These are phyloP conservation scores for Eurosta solidaginis DNA, from an alignment of 1,140 invertebrate species.

Conservation along the genomic window DNA sequence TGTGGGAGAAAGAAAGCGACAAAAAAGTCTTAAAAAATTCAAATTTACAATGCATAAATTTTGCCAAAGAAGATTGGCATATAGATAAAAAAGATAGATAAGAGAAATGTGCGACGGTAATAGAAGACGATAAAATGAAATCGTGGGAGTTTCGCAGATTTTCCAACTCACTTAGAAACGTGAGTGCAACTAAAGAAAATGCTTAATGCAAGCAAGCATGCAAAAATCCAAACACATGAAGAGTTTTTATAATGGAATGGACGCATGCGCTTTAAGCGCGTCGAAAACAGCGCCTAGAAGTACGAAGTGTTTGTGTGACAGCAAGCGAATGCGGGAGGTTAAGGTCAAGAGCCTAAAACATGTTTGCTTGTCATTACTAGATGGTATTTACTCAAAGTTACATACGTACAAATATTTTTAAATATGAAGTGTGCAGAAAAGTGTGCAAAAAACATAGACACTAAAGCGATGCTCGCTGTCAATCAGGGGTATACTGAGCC, in stretches of 20 bases:
- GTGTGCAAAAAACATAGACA: background rate
- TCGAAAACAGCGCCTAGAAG: background rate
- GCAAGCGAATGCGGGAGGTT: constrained; percentile 30
- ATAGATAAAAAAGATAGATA: background rate
- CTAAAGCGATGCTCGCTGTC: background rate
- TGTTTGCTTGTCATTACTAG: background rate
- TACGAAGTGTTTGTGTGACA: background rate
- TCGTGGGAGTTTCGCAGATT: constrained; percentile 32
- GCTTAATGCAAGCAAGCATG: background rate
- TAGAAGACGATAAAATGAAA: constrained; percentile 8
- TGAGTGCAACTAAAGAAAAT: constrained; percentile 1
- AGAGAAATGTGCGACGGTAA: background rate
- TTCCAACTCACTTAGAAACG: background rate
- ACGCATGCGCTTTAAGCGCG: background rate
- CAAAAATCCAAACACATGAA: background rate
- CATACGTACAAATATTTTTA: background rate
- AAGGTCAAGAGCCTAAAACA: constrained; percentile 31
- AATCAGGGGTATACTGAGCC: constrained; percentile 5
- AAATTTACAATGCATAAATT: constrained; percentile 32
- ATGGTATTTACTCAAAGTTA: background rate
- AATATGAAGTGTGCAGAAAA: background rate
- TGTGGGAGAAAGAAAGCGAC: constrained; percentile 12
- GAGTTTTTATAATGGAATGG: background rate
- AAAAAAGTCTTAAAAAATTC: constrained; percentile 3
- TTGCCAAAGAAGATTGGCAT: background rate